Evolutionary conservation across 2,888 invertebrate genomes (phyloP), one percentile per base, ranked within the genome.

Genomic region (Leptarthrus brevirostris): DNA sequence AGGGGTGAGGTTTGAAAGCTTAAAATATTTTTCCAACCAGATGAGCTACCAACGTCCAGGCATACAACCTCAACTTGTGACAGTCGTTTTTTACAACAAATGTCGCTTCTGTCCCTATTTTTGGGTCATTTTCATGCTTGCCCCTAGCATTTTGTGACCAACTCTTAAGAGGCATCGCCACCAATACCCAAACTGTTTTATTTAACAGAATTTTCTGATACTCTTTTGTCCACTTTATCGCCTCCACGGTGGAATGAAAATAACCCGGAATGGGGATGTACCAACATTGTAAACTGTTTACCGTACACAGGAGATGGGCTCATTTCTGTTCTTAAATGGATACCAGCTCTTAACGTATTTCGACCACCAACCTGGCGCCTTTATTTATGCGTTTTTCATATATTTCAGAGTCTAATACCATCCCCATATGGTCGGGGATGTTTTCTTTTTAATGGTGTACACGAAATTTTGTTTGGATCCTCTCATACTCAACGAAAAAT

Each of bases 351-450:
- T 64, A 64, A 64, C 64, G 64, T 64, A 64, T 64, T 64, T 64
- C 26, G 64, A 64, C 64, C 64, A 64, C 64, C 64, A 64, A 44
- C 64, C 64, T 44, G 64, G 64, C 44, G 47, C 64, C 44, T 64
- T 64, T 64, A 64, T 64, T 64, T 64, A 64, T 64, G 64, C 64
- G 44, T 64, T 64, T 64, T 64, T 64, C 64, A 64, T 64, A 47
- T 64, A 47, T 64, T 44, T 61, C 24, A 20, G 64, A 16, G 64
- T 24, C 64, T 58, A 58, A 58, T 58, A 36, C 58, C 36, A 30
- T 58, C 16, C 58, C 36, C 58, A 40, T 40, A 40, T 40, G 40
- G 40, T 40, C n/a, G 40, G 40, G 40, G 40, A 12, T 40, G 40
- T 8, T 40, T 40, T 40, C 40, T 40, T 40, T 40, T 40, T 40